A percentile compares a stretch with the other conserved stretches of the same genome.
phyloP scores from a whole-genome alignment of 2,888 invertebrate species.

The Rhynchonema sp. region DNA sequence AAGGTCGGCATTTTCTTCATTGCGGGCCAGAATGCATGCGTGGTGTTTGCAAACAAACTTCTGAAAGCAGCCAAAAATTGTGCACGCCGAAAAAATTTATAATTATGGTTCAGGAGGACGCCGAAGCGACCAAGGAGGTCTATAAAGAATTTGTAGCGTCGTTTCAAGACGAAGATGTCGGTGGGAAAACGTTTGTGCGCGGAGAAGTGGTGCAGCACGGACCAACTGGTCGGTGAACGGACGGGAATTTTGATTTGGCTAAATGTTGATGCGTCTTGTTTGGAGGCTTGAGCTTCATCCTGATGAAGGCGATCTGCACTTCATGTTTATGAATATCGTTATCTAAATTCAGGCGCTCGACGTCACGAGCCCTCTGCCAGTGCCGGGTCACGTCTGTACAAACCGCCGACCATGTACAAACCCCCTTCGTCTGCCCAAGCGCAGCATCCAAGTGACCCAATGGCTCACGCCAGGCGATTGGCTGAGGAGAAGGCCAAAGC shows the following conservation, averaged over 20 bases:
- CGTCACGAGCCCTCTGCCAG: no score
- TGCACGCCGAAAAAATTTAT: no score
- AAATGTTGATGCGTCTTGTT: not conserved
- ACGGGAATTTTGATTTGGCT: not conserved
- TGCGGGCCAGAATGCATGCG: no score
- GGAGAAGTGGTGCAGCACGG: slow-evolving; percentile 61
- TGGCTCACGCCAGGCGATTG: slow-evolving; percentile 14
- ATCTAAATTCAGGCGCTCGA: no score
- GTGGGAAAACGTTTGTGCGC: slow-evolving; percentile 75
- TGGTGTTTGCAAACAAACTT: no score
- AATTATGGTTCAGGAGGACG: slow-evolving; percentile 35
- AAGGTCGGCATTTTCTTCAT: slow-evolving; percentile 3
- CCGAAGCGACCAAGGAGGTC: slow-evolving; percentile 40
- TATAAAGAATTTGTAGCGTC: slow-evolving; percentile 94
- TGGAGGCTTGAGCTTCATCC: no score
- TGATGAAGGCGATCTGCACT: no score
- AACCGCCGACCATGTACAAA: slow-evolving; percentile 8
- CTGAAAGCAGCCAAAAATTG: no score
- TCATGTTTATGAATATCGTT: no score
- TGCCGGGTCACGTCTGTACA: slow-evolving; percentile 8
- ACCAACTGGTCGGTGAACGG: not conserved
- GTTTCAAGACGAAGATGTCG: slow-evolving; percentile 50
- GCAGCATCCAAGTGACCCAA: no score
- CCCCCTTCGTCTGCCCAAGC: slow-evolving; percentile 1
- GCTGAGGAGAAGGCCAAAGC: slow-evolving; percentile 18